Conservation (phyloP, 2,113 vertebrate genomes). For the Cyprinodon variegatus region DNA sequence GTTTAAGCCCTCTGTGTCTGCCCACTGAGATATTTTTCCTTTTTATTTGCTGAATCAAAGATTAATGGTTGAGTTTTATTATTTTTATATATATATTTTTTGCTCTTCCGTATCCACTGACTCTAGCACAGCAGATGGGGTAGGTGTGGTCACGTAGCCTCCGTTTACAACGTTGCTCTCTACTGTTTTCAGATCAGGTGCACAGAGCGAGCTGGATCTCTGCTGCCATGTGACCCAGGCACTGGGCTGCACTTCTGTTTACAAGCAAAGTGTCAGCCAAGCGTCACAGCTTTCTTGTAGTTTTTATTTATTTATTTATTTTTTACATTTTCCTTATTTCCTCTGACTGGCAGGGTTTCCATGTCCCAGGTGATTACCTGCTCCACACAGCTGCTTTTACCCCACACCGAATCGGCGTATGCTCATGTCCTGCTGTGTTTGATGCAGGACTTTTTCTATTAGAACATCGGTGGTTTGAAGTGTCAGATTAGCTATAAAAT, state of each 20-base stretch:
- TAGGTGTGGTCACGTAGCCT: slow-evolving; percentile 67
- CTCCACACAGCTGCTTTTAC: slow-evolving; percentile 37
- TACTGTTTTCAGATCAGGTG: slow-evolving; percentile 63
- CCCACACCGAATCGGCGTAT: neutral
- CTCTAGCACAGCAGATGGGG: slow-evolving; percentile 56
- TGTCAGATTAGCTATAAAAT: too few species aligned
- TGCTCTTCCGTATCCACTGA: slow-evolving; percentile 43
- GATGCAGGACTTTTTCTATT: neutral
- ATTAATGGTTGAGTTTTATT: slow-evolving; percentile 7
- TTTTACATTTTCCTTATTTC: slow-evolving; percentile 56
- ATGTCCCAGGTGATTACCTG: slow-evolving; percentile 59
- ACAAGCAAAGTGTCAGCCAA: slow-evolving; percentile 73
- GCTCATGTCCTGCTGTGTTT: neutral
- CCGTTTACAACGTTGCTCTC: slow-evolving; percentile 32
- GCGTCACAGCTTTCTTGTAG: slow-evolving; percentile 60
- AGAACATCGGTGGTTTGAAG: neutral
- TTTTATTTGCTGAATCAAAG: slow-evolving; percentile 15
- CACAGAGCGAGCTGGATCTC: slow-evolving; percentile 20
- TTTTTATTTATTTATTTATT: slow-evolving; percentile 12
- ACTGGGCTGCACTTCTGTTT: slow-evolving; percentile 67
- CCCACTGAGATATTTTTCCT: neutral
- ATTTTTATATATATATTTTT: neutral
- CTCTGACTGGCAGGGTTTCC: slow-evolving; percentile 56
- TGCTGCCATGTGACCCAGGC: slow-evolving; percentile 52
- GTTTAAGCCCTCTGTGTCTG: slow-evolving; percentile 17